These are phyloP conservation scores for Clostera curtula DNA, from an alignment of 2,888 invertebrate genomes.

Conservation along the genomic window DNA sequence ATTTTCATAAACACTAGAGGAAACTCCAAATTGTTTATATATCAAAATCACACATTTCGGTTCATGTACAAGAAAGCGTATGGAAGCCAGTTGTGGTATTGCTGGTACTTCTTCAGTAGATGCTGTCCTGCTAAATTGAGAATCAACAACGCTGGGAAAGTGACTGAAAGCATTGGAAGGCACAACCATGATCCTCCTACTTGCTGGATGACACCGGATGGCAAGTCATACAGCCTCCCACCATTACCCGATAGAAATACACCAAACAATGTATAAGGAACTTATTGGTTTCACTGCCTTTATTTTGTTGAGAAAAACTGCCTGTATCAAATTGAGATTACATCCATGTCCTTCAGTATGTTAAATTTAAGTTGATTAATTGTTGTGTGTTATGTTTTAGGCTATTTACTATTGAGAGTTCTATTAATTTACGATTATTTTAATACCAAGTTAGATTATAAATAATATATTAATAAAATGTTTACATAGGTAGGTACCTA, in stretches of 20 bases:
- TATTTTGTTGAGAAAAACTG: conserved; percentile 29
- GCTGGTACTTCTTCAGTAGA: conserved; percentile 69
- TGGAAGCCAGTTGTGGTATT: conserved; percentile 70
- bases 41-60: conserved; percentile 68
- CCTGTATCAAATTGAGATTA: conserved; percentile 39
- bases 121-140: conserved; percentile 65
- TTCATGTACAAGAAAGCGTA: conserved; percentile 71
- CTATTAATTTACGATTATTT: conserved; percentile 11
- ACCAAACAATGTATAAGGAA: conserved; percentile 22
- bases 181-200: conserved; percentile 69
- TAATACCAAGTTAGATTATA: no score
- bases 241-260: conserved; percentile 48
- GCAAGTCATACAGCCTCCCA: conserved; percentile 61
- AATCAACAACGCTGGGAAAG: conserved; percentile 62
- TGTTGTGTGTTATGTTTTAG: conserved; percentile 14
- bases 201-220: conserved; percentile 69
- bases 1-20: conserved; percentile 69
- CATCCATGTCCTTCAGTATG: conserved; percentile 23
- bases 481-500: no score
- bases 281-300: conserved; percentile 22
- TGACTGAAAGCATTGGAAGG: conserved; percentile 61
- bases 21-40: conserved; percentile 66
- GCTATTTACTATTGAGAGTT: conserved; percentile 15
- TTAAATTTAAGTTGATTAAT: conserved; percentile 18
- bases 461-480: no score